Conservation (phyloP, 2,797 vertebrate genomes). For the Loris lydekkerianus region DNA sequence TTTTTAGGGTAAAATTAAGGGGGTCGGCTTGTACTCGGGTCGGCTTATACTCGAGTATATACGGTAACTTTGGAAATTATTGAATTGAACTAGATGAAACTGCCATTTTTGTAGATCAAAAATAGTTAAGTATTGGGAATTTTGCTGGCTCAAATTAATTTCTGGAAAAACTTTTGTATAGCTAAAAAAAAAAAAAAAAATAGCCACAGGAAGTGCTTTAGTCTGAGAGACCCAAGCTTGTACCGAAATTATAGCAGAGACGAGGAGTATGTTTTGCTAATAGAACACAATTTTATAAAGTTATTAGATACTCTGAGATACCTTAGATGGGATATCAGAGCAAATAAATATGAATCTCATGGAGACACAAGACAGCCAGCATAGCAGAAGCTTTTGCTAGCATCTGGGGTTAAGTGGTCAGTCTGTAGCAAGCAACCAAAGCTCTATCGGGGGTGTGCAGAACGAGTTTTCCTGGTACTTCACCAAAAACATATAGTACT, state of each 20-base stretch:
- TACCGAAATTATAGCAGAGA: not conserved
- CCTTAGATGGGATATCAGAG: not conserved
- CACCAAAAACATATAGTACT: not conserved
- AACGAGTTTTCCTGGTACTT: not conserved
- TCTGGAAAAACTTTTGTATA: not conserved
- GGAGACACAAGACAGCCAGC: not conserved
- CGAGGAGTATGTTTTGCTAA: not conserved
- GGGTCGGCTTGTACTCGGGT: too few species aligned
- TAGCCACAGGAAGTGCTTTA: not conserved
- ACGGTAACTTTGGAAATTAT: conserved; percentile 41
- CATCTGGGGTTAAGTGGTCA: not conserved
- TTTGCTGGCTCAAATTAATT: not conserved
- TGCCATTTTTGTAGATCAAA: conserved; percentile 30
- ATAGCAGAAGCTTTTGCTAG: not conserved
- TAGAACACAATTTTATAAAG: conserved; percentile 32
- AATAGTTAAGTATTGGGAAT: conserved; percentile 45
- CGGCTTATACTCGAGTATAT: too few species aligned
- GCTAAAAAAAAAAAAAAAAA: not conserved
- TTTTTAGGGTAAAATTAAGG: too few species aligned
- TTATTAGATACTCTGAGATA: not conserved
- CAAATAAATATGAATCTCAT: conserved; percentile 3
- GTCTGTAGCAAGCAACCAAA: not conserved
- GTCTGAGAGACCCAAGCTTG: not conserved
- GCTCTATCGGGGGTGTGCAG: not conserved
- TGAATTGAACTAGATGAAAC: conserved; percentile 37